Evolutionary conservation across 1,140 invertebrate species (phyloP).

Genomic region (Pseudomyrmex pallidus): DNA sequence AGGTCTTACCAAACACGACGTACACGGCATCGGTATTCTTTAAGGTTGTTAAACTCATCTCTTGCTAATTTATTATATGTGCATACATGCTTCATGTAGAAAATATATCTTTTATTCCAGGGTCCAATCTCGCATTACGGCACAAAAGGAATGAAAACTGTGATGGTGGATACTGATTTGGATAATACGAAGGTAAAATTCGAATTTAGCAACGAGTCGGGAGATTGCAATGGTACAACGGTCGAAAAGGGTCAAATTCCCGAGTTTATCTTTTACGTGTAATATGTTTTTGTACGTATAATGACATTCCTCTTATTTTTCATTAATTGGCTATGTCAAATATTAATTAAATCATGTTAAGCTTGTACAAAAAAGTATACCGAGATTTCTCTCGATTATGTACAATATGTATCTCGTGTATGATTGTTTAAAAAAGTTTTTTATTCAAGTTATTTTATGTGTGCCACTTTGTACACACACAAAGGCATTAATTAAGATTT

Average conservation of each 20-base stretch:
- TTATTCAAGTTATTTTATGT: conserved; percentile 24
- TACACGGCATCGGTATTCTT: conserved; percentile 94
- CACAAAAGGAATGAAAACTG: conserved; percentile 91
- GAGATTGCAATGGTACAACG: conserved; percentile 96
- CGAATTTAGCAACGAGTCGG: conserved; percentile 93
- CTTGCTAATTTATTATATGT: background rate
- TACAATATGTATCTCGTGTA: conserved; percentile 65
- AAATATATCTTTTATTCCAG: conserved; percentile 84
- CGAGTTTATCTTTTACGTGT: conserved; percentile 93
- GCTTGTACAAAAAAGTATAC: conserved; percentile 58
- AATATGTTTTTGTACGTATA: conserved; percentile 58
- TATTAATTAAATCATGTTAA: conserved; percentile 57
- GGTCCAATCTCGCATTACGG: conserved; percentile 96
- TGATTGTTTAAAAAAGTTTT: conserved; percentile 35
- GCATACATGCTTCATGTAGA: conserved; percentile 10
- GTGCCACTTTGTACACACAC: conserved; percentile 8
- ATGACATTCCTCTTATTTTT: conserved; percentile 63
- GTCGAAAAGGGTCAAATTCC: conserved; percentile 97
- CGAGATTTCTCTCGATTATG: conserved; percentile 64
- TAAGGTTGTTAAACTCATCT: conserved; percentile 86
- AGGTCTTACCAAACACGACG: conserved; percentile 91
- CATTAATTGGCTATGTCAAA: conserved; percentile 51
- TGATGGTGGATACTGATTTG: conserved; percentile 90
- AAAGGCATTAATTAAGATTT: too few species aligned
- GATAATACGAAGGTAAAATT: conserved; percentile 91